Evolutionary conservation across 2,888 invertebrate genomes (phyloP).

Genomic region (Drosophila formosana): DNA sequence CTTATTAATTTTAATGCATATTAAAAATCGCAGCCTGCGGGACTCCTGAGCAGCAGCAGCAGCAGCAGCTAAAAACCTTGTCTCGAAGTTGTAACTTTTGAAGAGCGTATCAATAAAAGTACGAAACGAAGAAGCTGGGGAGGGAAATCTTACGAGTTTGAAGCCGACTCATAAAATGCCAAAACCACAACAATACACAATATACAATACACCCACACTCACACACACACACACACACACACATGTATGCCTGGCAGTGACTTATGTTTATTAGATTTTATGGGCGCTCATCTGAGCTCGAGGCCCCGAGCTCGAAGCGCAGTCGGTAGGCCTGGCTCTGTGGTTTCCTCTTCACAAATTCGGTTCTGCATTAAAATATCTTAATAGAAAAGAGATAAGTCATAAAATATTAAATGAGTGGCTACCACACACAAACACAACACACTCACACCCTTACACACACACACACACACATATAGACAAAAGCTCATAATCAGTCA

Average conservation of each 20-base stretch:
- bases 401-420: conserved; percentile 74
- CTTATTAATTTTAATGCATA: conserved; percentile 80
- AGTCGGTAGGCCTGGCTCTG: conserved; percentile 16
- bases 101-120: conserved; percentile 67
- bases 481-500: conserved; percentile 58
- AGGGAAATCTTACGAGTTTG: conserved; percentile 15
- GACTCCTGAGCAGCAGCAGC: conserved; percentile 1
- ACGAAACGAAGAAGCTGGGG: conserved; percentile 12
- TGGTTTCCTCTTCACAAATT: conserved; percentile 49
- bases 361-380: conserved; percentile 66
- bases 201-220: conserved; percentile 14
- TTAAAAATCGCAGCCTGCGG: conserved; percentile 70
- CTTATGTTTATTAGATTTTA: conserved; percentile 77
- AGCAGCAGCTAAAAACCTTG: conserved; percentile 9
- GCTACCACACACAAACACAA: conserved; percentile 42
- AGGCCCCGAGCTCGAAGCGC: conserved; percentile 16
- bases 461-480: not conserved
- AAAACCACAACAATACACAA: conserved; percentile 58
- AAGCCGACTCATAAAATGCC: conserved; percentile 46
- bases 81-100: conserved; percentile 42
- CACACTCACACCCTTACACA: not conserved
- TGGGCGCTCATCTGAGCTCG: conserved; percentile 47
- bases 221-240: conserved; percentile 2
- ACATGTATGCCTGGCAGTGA: conserved; percentile 36
- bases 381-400: conserved; percentile 79